A percentile compares a stretch with the other conserved stretches of the same genome.
phyloP scores from a whole-genome alignment of 2,113 vertebrate genomes.

The Odocoileus hemionus region DNA sequence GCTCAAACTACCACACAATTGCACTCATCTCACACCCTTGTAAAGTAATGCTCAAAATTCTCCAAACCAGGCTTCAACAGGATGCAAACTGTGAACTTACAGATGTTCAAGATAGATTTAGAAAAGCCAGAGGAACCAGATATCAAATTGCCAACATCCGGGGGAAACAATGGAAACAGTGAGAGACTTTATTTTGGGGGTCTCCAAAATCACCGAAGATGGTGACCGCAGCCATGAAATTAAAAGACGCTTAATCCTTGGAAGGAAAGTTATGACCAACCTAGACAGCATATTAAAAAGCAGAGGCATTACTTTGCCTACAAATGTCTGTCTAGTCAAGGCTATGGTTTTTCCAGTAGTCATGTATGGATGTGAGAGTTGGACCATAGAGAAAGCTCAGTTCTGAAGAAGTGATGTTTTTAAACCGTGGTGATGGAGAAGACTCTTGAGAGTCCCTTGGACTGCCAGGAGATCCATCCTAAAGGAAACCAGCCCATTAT shows the following conservation, averaged over 20 bases:
- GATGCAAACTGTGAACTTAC: neutral
- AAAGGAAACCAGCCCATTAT: too few relatives aligned
- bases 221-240: too few relatives aligned
- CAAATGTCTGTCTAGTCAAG: neutral
- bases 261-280: neutral
- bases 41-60: neutral
- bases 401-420: too few relatives aligned
- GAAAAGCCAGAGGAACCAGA: neutral
- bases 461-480: too few relatives aligned
- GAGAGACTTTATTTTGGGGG: neutral
- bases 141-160: neutral
- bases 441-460: too few relatives aligned
- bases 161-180: neutral
- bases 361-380: too few relatives aligned
- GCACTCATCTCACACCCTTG: neutral
- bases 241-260: too few relatives aligned
- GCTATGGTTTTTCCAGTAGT: neutral
- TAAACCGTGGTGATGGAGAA: too few relatives aligned
- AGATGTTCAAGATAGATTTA: neutral
- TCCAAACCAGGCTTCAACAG: neutral
- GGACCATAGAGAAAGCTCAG: too few relatives aligned
- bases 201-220: neutral
- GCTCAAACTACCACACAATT: fast-evolving
- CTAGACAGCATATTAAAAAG: neutral
- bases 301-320: neutral